Evolutionary conservation across 2,113 vertebrate species (phyloP).

Genomic region (Aegotheles bennettii): DNA sequence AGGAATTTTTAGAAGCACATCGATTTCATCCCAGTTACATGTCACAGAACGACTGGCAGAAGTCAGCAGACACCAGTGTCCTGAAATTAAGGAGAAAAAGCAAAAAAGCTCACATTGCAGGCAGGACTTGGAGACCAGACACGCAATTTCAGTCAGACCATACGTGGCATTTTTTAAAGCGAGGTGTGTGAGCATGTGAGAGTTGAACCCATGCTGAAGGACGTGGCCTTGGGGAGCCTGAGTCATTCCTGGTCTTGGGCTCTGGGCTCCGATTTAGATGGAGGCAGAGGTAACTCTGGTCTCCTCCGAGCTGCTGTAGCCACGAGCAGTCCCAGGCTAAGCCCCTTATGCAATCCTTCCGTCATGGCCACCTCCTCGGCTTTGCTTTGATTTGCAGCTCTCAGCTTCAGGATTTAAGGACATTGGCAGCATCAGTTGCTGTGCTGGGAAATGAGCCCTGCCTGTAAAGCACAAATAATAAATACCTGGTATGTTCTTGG

Average conservation of each 20-base stretch:
- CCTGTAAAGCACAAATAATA: not conserved
- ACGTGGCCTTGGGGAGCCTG: not conserved
- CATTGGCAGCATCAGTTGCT: not conserved
- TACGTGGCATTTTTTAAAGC: not conserved
- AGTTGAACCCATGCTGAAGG: not conserved
- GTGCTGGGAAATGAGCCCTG: not conserved
- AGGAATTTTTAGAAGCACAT: not conserved
- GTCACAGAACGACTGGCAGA: not conserved
- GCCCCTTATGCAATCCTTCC: not conserved
- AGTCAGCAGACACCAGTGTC: not conserved
- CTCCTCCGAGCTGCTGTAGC: not conserved
- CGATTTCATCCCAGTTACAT: not conserved
- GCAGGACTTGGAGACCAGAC: not conserved
- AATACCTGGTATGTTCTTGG: not conserved
- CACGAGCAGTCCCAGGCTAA: not conserved
- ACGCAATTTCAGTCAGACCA: accelerated
- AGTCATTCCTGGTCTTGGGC: not conserved
- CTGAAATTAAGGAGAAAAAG: not conserved
- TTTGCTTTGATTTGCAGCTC: constrained; percentile 11
- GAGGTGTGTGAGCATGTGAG: not conserved
- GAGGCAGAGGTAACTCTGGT: not conserved
- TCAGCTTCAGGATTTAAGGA: not conserved
- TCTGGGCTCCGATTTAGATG: not conserved
- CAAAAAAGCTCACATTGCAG: not conserved
- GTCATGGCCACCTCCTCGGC: constrained; percentile 6